phyloP scores from a whole-genome alignment of 2,888 invertebrate species.

The Steinernema carpocapsae region DNA sequence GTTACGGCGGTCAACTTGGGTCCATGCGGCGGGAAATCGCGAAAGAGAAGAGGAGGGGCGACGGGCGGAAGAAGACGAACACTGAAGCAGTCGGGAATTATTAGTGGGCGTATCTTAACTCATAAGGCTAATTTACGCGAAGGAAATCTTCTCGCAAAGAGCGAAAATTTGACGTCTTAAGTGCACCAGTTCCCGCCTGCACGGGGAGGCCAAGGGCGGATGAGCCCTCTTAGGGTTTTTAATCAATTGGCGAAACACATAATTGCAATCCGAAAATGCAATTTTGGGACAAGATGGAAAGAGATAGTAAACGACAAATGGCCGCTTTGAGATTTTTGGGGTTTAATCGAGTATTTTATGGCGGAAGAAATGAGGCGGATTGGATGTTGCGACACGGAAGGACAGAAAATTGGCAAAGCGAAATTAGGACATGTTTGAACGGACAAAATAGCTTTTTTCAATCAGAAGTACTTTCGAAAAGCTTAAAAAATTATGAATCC shows the following conservation, averaged over 20 bases:
- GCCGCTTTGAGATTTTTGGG: background rate
- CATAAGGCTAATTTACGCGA: background rate
- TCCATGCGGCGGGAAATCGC: background rate
- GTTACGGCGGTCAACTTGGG: conserved; percentile 4
- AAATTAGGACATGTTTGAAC: background rate
- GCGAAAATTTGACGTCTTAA: background rate
- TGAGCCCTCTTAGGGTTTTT: too few relatives aligned
- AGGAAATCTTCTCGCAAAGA: background rate
- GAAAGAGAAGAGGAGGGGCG: background rate
- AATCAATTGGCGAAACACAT: too few relatives aligned
- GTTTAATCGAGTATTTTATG: too few relatives aligned
- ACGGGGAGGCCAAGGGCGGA: too few relatives aligned
- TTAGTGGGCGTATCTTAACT: background rate
- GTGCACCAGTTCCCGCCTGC: too few relatives aligned
- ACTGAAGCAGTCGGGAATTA: background rate
- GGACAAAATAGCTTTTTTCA: too few relatives aligned
- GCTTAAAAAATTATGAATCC: too few relatives aligned
- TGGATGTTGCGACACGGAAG: background rate
- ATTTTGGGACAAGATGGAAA: background rate
- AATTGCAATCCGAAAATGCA: conserved; percentile 31
- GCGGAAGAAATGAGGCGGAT: background rate
- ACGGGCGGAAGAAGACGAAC: background rate
- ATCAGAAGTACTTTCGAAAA: too few relatives aligned
- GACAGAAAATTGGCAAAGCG: background rate
- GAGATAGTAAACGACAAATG: conserved; percentile 14